Conservation (phyloP, 2,113 vertebrate species). For the Mustelus asterias region DNA sequence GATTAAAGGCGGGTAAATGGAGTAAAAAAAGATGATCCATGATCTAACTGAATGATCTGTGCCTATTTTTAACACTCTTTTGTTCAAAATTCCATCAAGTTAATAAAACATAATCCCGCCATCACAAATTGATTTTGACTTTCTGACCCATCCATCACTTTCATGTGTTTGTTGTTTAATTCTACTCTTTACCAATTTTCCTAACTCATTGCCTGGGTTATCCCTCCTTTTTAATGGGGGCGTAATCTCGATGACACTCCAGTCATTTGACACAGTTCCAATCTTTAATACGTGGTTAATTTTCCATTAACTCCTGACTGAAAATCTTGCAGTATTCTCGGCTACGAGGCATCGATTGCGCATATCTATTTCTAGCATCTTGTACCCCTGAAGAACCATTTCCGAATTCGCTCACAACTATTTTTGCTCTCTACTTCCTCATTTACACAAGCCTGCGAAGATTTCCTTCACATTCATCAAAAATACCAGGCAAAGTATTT, state of each 20-base stretch:
- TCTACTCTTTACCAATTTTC: neutral
- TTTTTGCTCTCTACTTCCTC: neutral
- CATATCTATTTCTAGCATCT: neutral
- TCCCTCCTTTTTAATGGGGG: neutral
- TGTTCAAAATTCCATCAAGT: neutral
- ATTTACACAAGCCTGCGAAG: neutral
- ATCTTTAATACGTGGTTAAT: neutral
- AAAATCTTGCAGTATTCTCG: neutral
- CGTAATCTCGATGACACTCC: neutral
- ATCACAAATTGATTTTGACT: neutral
- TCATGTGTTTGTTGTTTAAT: neutral
- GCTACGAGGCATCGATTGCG: neutral
- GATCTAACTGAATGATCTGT: neutral
- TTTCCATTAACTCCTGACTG: neutral
- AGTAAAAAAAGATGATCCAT: neutral
- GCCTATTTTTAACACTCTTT: neutral
- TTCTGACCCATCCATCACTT: neutral
- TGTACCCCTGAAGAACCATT: neutral
- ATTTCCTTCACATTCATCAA: neutral
- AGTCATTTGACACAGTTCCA: neutral
- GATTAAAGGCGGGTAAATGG: neutral
- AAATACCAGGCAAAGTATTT: neutral
- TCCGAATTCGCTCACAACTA: neutral
- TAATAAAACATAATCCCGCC: neutral
- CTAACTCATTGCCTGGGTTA: neutral